These are phyloP conservation scores for Plagiodera versicolora DNA, from an alignment of 2,888 invertebrate genomes.

Conservation along the genomic window DNA sequence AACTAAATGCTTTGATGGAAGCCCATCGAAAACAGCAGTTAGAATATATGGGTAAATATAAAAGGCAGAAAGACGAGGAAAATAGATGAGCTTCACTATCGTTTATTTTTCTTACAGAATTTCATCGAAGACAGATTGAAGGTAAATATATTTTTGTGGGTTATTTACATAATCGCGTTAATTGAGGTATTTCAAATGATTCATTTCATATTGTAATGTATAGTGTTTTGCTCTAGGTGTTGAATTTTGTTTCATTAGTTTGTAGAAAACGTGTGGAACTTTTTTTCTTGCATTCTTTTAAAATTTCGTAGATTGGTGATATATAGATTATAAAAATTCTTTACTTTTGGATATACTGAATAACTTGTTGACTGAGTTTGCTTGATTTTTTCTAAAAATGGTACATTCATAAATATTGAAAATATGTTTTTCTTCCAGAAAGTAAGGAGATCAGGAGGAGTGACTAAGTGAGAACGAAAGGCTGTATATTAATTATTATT, in stretches of 20 bases:
- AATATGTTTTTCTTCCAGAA: conserved; percentile 41
- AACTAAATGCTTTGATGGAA: conserved; percentile 59
- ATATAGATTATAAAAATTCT: too few species aligned
- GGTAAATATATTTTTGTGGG: conserved; percentile 32
- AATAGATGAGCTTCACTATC: conserved; percentile 34
- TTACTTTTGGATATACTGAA: too few species aligned
- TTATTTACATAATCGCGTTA: too few species aligned
- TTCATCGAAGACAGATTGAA: conserved; percentile 45
- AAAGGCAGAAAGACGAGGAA: conserved; percentile 34
- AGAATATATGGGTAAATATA: conserved; percentile 53
- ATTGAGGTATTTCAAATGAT: too few species aligned
- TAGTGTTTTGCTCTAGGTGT: too few species aligned
- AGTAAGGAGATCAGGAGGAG: conserved; percentile 43
- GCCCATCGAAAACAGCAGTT: conserved; percentile 58
- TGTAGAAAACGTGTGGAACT: too few species aligned
- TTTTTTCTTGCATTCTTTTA: too few species aligned
- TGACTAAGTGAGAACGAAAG: conserved; percentile 50
- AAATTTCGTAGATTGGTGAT: too few species aligned
- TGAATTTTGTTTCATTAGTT: too few species aligned
- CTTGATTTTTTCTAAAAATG: background rate
- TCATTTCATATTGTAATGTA: too few species aligned
- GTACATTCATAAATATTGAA: background rate
- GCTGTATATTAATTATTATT: conserved; percentile 51
- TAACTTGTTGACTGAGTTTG: too few species aligned
- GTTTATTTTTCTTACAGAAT: conserved; percentile 41